Base-by-base conservation (phyloP, 1,140 invertebrate species). In the Bombus impatiens region DNA sequence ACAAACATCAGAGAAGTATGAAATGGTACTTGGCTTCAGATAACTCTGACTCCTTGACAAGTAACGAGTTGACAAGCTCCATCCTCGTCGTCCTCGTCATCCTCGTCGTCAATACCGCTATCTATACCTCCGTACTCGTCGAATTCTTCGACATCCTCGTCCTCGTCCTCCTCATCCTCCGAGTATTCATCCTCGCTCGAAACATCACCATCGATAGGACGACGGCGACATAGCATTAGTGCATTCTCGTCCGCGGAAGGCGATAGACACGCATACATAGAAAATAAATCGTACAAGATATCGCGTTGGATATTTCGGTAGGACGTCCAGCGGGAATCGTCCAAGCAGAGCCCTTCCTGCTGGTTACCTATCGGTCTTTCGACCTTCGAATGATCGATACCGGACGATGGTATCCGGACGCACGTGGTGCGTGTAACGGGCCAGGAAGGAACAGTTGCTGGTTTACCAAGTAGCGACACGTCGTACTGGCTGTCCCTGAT, bases 211-310 rank as follows among this genome's bases (percentile, higher is more conserved):
- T 32, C 13, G 59, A 67, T 18, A 25, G 35, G 22, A 22, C 57
- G 28, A 4, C 4, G 42, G 9, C 65, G 42, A 77, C 35, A 32
- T 57, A n/a, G 32, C 18, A 10, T 70, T 15, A 35, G 81, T 80
- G 86, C 89, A 87, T 70, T 89, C 88, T 89, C 86, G 82, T 53
- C 57, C 67, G 35, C 28, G 62, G 32, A 28, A 35, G 80, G 80
- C 75, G 28, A 82, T 78, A 84, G 68, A 71, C 81, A 84, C 79
- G 80, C 37, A 40, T 40, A 78, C 77, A 82, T 85, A 85, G 47
- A 87, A 87, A 87, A 78, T 71, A 85, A 40, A 89, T 86, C 53
- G 44, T 75, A 71, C 47, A 40, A 37, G 22, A 59, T 57, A 80
- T 84, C 42, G 32, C 86, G 84, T 74, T 76, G 53, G 37, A 72